Percentiles rank a stretch among this genome's conserved stretches.
These are phyloP conservation scores for Corythoichthys haematopterus DNA, from an alignment of 2,113 vertebrate genomes.

Conservation along the genomic window DNA sequence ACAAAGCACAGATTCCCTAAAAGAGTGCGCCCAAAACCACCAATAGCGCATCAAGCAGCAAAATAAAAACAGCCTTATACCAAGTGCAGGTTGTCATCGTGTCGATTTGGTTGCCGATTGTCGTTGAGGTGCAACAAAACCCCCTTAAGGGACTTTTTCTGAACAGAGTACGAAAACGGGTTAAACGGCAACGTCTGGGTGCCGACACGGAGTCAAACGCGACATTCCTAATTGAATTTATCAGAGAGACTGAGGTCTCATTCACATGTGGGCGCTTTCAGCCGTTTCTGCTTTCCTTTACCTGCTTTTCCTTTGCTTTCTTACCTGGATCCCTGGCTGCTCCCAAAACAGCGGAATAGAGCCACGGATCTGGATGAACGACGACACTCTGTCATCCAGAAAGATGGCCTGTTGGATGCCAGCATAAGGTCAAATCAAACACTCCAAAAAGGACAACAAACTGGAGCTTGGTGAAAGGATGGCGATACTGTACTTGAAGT, in stretches of 20 bases:
- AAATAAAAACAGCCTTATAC: constrained; percentile 46
- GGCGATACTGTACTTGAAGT: too few relatives aligned
- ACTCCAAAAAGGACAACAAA: background rate
- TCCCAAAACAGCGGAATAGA: constrained; percentile 98
- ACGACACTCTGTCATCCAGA: constrained; percentile 90
- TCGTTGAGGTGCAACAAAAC: constrained; percentile 73
- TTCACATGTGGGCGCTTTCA: background rate
- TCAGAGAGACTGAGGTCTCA: background rate
- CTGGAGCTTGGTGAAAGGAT: background rate
- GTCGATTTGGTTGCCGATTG: constrained; percentile 59
- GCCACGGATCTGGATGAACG: constrained; percentile 96
- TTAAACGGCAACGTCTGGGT: constrained; percentile 32
- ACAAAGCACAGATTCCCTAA: constrained; percentile 59
- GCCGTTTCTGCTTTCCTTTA: background rate
- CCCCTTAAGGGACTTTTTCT: constrained; percentile 74
- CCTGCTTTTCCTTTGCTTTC: background rate
- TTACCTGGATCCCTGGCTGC: constrained; percentile 94
- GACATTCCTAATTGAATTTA: background rate
- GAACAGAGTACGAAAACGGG: constrained; percentile 59
- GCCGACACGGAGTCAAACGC: background rate
- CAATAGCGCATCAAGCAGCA: background rate
- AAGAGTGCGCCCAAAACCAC: background rate
- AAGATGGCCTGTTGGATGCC: constrained; percentile 80
- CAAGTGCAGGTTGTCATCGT: constrained; percentile 64
- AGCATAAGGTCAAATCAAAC: background rate